Base-by-base conservation (phyloP, 2,797 vertebrate genomes). In the Chlorospingus semifuscus region DNA sequence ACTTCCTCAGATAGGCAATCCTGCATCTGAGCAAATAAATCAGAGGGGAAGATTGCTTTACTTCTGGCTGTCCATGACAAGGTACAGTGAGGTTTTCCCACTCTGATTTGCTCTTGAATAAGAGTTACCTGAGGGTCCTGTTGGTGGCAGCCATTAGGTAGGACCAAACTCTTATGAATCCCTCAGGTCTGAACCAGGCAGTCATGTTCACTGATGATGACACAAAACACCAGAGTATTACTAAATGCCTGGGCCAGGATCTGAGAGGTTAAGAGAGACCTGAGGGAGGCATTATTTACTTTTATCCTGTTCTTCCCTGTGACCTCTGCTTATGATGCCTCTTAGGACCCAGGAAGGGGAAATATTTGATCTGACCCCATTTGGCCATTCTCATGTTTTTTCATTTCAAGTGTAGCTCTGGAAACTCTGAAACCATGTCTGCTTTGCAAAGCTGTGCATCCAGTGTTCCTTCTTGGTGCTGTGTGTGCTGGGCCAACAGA, bases 271-370 rank as follows among this genome's bases (percentile, higher is more conserved):
- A 34, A 64, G 60, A 34, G 44, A 61, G 8, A 68, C 12, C 2
- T 12, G 22, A 19, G 10, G 34, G 27, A 60, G 29, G 19, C 0
- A 0, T 72, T 61, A 12, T 4, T 15, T 1, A 5, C 23, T 85
- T 80, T 55, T 65, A 19, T 47, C 14, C 5, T 34, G 9, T 70
- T 94, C 18, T 87, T 68, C 29, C 14, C 27, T 21, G 22, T 71
- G 57, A 24, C 8, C 30, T 65, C 65, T 74, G 23, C n/a, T 81
- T 63, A 22, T 7, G 32, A 34, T 32, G 9, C 16, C 1, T 79
- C 39, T 39, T 63, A 50, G 12, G 52, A 23, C 10, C 41, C 2
- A n/a, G 19, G 52, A 46, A 77, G 32, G 37, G 36, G 14, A 19
- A 70, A 18, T 81, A 26, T 47, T 89, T 95, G n/a, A 52, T 32